Evolutionary conservation across 2,888 invertebrate species (phyloP).

Genomic region (Volucella bombylans): DNA sequence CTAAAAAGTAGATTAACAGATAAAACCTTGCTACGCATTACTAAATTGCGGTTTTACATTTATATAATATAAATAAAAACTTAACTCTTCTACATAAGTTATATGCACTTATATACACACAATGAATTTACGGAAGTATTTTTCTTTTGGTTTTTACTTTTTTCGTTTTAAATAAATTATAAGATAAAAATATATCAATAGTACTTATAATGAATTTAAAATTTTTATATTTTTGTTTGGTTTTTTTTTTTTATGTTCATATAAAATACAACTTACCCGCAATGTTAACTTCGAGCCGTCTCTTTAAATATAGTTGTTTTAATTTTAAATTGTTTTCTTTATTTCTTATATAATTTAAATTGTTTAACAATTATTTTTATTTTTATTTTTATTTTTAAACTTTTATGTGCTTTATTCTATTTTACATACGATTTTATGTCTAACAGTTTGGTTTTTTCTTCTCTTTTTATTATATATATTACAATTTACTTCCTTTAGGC

Average conservation of each 20-base stretch:
- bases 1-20: conserved; percentile 39
- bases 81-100: no score
- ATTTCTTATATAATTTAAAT: conserved; percentile 40
- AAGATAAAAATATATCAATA: conserved; percentile 34
- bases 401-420: conserved; percentile 24
- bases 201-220: conserved; percentile 25
- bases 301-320: conserved; percentile 69
- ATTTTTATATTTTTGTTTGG: not conserved
- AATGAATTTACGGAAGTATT: not conserved
- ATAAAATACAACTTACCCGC: conserved; percentile 75
- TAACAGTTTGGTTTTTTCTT: not conserved
- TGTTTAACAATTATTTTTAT: conserved; percentile 53
- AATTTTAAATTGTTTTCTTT: conserved; percentile 54
- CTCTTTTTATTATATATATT: conserved; percentile 27
- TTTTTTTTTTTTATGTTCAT: conserved; percentile 32
- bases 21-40: conserved; percentile 27
- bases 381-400: no score
- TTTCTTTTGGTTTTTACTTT: not conserved
- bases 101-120: conserved; percentile 24
- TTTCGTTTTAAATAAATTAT: conserved; percentile 32
- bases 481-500: conserved; percentile 53
- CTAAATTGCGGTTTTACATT: conserved; percentile 4
- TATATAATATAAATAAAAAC: not conserved
- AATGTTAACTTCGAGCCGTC: conserved; percentile 82
- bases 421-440: conserved; percentile 35